Evolutionary conservation across 2,113 vertebrate species (phyloP), one percentile per base, ranked within the genome.

Genomic region (Trachemys scripta): DNA sequence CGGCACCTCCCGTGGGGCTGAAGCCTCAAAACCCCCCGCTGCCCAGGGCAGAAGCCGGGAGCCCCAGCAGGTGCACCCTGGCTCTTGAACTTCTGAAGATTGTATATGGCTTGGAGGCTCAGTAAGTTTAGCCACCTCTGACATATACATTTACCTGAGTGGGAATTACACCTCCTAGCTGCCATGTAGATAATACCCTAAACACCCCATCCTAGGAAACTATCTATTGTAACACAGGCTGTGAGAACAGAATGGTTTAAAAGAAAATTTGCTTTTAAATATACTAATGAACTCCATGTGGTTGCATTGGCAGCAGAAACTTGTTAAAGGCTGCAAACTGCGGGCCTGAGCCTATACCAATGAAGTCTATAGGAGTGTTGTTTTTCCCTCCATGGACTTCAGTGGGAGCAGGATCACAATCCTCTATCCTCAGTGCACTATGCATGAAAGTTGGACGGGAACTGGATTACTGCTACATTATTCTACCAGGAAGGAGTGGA

Each of bases 301-400:
- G 1, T 65, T 91, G 25, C 24, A 6, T 8, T 62, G 72, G 16
- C 2, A 0, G 0, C 51, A 85, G 47, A 80, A 91, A 1, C 13
- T 47, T 91, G n/a, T 47, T 47, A 47, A 45, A 45, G 12, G 11
- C 42, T 47, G 75, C 24, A 78, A 8, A 78, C 24, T 12, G 20
- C 25, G 6, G 42, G 42, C 42, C 7, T 78, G 42, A 12, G 10
- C 6, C 13, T 45, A 8, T 78, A 78, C 13, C 45, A 47, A 25
- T 47, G 13, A 78, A 27, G 22, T 47, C 65, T 19, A 72, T n/a
- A 72, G 65, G 35, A 72, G 65, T 45, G 42, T 29, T 75, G 19
- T 42, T 75, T 75, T 27, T 42, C 4, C 42, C 45, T 47, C 10
- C 5, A 17, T 59, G 59, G 25, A 24, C 50, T 85, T 92, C 4